Conservation (phyloP, 2,888 invertebrate species). For the Bombylius discolor region DNA sequence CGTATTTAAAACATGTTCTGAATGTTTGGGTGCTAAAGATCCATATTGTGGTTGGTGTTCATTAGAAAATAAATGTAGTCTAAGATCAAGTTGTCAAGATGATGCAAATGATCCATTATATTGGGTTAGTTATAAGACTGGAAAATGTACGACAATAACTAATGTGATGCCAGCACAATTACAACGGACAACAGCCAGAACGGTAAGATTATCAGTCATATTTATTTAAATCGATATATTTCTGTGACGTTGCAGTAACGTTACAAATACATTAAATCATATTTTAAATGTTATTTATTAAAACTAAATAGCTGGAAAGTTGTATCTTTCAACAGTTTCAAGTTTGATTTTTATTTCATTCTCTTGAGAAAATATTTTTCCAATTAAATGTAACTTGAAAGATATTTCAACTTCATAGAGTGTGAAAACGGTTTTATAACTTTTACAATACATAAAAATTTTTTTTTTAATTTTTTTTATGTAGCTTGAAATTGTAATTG, state of each 20-base stretch:
- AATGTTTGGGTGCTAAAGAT: conserved; percentile 86
- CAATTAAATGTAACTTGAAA: too few species aligned
- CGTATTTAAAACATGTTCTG: conserved; percentile 79
- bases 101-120: conserved; percentile 84
- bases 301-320: too few species aligned
- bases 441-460: not conserved
- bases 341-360: not conserved
- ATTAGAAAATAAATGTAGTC: conserved; percentile 87
- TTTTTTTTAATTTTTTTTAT: conserved; percentile 16
- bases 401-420: too few species aligned
- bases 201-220: conserved; percentile 37
- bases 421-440: too few species aligned
- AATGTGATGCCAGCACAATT: conserved; percentile 81
- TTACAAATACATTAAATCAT: not conserved
- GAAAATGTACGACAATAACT: conserved; percentile 91
- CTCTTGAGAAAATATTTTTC: conserved; percentile 5
- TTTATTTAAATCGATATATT: not conserved
- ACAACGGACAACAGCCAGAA: conserved; percentile 85
- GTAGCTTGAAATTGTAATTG: conserved; percentile 79
- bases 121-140: conserved; percentile 94
- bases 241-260: too few species aligned
- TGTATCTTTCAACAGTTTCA: too few species aligned
- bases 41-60: conserved; percentile 98
- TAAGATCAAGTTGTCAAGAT: conserved; percentile 81
- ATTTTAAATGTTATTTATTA: too few species aligned